phyloP scores from a whole-genome alignment of 2,797 vertebrate genomes.

The Myotis pilosus region DNA sequence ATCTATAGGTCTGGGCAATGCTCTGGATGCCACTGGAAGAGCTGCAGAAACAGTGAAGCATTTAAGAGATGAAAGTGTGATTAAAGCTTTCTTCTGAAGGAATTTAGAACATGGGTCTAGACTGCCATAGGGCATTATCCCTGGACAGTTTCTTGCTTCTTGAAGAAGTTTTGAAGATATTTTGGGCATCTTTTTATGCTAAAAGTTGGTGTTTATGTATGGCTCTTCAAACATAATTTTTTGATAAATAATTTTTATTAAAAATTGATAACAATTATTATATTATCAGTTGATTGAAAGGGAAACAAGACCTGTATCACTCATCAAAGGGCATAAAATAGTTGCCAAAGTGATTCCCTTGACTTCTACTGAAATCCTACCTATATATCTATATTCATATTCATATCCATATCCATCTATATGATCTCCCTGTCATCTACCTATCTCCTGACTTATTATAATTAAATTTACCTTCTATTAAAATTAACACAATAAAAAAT shows the following conservation, averaged over 20 bases:
- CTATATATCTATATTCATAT: not conserved
- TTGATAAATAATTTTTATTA: constrained; percentile 20
- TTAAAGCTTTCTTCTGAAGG: not conserved
- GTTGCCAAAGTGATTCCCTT: not conserved
- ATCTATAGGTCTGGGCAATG: not conserved
- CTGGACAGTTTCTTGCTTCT: not conserved
- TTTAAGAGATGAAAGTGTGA: not conserved
- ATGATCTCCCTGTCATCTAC: not conserved
- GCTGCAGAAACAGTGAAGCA: not conserved
- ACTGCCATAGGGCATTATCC: not conserved
- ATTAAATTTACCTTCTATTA: not conserved
- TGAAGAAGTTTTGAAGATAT: not conserved
- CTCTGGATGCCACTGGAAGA: not conserved
- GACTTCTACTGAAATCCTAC: not conserved
- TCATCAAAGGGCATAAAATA: not conserved
- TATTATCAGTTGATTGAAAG: not conserved
- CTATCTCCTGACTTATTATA: not conserved
- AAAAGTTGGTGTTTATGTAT: not conserved
- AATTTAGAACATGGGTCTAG: not conserved
- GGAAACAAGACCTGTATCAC: not conserved
- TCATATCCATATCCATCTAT: not conserved
- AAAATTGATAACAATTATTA: not conserved
- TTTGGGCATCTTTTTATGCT: not conserved
- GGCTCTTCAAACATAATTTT: not conserved
- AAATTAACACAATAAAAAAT: not conserved